Evolutionary conservation across 2,888 invertebrate genomes (phyloP), one percentile per base, ranked within the genome.

Genomic region (Meiosimyza platycephala): DNA sequence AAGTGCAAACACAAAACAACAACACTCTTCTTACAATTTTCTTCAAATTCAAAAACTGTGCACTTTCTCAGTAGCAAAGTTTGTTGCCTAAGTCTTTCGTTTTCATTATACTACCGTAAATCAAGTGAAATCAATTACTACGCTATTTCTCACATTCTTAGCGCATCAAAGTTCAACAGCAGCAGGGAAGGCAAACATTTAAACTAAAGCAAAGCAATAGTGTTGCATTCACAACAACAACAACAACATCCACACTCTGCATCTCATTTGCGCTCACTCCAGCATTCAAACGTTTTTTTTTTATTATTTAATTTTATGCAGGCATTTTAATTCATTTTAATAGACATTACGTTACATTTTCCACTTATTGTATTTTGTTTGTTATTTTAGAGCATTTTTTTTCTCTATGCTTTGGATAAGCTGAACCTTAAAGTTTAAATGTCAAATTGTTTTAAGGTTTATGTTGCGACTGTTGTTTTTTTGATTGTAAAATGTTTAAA

Each of bases 11-110:
- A 9, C 6, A 40, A 6, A 40, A 40, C 6, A 40, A 40, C 6
- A 40, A 9, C 6, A 40, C 2, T 40, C 9, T 2, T 40, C 9
- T 9, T 9, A 1, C 9, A 40, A 40, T 40, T 40, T 40, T 40
- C 40, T 40, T 40, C 40, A 7, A 40, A 40, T 40, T 6, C 4
- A 40, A 40, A n/a, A 40, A 40, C 6, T 40, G 9, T 9, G 40
- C 40, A 40, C 55, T 55, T 55, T 55, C 2, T n/a, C 16, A 55
- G 22, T 22, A n/a, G 55, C 18, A 55, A n/a, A 68, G 59, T 68
- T 68, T n/a, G 68, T 68, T 68, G 57, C 68, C 28, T 59, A 57
- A 68, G 59, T 68, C 59, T 59, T 68, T 59, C 48, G 68, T 59
- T 68, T 68, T 40, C 9, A 4, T 51, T 12, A 5, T 9, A 9